Base-by-base conservation (phyloP, 2,797 vertebrate genomes). In the Cottoperca gobio region DNA sequence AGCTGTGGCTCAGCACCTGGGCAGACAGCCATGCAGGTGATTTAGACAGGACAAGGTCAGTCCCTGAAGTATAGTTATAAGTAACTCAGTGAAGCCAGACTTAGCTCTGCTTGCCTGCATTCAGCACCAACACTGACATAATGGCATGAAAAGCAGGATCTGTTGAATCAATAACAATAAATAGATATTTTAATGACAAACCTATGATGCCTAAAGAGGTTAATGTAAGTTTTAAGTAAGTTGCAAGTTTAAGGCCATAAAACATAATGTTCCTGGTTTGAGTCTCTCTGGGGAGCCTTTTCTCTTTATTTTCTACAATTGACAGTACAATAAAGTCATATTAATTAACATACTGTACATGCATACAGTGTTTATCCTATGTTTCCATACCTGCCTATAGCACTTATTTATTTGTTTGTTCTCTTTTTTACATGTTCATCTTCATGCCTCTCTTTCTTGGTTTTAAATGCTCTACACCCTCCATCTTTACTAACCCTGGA, bases 21-120 rank as follows among this genome's bases (percentile, higher is more conserved):
- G 90, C 88, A 76, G 49, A 66, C 26, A 14, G 79, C 83, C 88
- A 83, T 59, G 71, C 78, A 91, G 88, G 83, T 91, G 88, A 91
- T 82, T 88, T 78, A 88, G 85, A 78, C 73, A 66, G 83, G 77
- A 88, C 86, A 90, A 90, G 88, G 88, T 89, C 81, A 87, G 77
- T 35, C 62, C 71, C 64, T 50, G 65, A 76, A 84, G 74, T 49
- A 66, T 46, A 62, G 33, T 28, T 21, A 24, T 52, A 61, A 21
- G 49, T 26, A n/a, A 72, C 53, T 59, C 19, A 48, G 28, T 59
- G 21, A 55, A 72, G 37, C 8, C 52, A 0, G 3, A 19, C 23
- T 59, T 39, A 39, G 49, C 26, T 43, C 19, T 17, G n/a, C 40
- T n/a, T 6, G 19, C 48, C 42, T 43, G 33, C 43, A 6, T 40